A percentile compares a stretch with the other conserved stretches of the same genome.
These are phyloP conservation scores for Xerus rutilus DNA, from an alignment of 2,797 vertebrate genomes.

Conservation along the genomic window DNA sequence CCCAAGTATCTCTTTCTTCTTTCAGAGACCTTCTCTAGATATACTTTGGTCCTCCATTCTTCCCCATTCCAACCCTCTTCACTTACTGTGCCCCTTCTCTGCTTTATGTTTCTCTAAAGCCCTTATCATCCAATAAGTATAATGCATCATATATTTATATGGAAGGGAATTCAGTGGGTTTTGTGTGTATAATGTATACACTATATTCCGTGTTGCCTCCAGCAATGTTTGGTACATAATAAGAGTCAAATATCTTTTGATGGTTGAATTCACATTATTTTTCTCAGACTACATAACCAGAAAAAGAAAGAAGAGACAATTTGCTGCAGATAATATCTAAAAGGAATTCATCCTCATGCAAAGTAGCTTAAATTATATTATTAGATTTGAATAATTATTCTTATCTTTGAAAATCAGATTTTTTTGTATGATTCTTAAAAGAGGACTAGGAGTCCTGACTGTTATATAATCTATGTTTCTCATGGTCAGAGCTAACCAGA, in stretches of 20 bases:
- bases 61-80: background rate
- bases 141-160: background rate
- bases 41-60: background rate
- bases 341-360: slow-evolving; percentile 36
- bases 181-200: background rate
- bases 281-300: background rate
- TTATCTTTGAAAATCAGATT: slow-evolving; percentile 7
- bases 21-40: background rate
- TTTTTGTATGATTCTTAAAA: slow-evolving; percentile 36
- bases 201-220: background rate
- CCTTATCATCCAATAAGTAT: background rate
- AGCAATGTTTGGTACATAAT: background rate
- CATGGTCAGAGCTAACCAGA: background rate
- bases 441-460: background rate
- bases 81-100: background rate
- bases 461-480: background rate
- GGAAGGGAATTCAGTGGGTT: background rate
- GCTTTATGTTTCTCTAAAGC: background rate
- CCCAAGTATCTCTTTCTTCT: background rate
- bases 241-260: background rate
- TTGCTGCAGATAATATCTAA: slow-evolving; percentile 21
- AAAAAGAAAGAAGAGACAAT: background rate
- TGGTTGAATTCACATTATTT: background rate
- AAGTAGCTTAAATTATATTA: slow-evolving; percentile 41
- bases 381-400: slow-evolving; percentile 31